Evolutionary conservation across 2,888 invertebrate species (phyloP), one percentile per base, ranked within the genome.

Genomic region (Trileptium ribeirensis): DNA sequence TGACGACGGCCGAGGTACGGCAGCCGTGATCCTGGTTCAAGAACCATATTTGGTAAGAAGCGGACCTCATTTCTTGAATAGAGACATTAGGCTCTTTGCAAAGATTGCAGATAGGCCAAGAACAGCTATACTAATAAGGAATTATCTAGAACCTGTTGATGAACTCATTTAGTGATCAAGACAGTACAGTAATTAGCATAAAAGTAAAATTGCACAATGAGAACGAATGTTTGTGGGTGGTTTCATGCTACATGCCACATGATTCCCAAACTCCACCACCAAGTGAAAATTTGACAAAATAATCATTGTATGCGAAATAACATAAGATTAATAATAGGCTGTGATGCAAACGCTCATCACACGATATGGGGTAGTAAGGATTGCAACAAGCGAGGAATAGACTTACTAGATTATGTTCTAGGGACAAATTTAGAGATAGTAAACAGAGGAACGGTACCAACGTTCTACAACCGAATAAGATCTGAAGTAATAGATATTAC

Each of bases 241-340:
- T 36, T 8, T 70, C 70, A 70, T 8, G 33, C 33, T 70, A 31
- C 70, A 8, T 70, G n/a, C 70, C 70, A 70, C n/a, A 70, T 19
- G 70, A 70, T 31, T 33, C 70, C 70, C 15, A 70, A 36, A 70
- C 70, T n/a, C 70, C n/a, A n/a, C n/a, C n/a, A n/a, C n/a, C n/a
- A n/a, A n/a, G n/a, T n/a, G n/a, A n/a, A n/a, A n/a, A n/a, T n/a
- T n/a, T n/a, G n/a, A n/a, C n/a, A n/a, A 64, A 64, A n/a, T n/a
- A 19, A 19, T 19, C n/a, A n/a, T n/a, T 64, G 19, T 19, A 19
- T 64, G 64, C 64, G n/a, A 19, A 19, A 64, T 19, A 19, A 19
- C n/a, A 64, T n/a, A 19, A 19, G 19, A 64, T 19, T 64, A 19
- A 64, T 64, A 19, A 64, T 64, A 64, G 64, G 64, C 19, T 19